Conservation (phyloP, 2,888 invertebrate genomes). For the Steinernema carpocapsae region DNA sequence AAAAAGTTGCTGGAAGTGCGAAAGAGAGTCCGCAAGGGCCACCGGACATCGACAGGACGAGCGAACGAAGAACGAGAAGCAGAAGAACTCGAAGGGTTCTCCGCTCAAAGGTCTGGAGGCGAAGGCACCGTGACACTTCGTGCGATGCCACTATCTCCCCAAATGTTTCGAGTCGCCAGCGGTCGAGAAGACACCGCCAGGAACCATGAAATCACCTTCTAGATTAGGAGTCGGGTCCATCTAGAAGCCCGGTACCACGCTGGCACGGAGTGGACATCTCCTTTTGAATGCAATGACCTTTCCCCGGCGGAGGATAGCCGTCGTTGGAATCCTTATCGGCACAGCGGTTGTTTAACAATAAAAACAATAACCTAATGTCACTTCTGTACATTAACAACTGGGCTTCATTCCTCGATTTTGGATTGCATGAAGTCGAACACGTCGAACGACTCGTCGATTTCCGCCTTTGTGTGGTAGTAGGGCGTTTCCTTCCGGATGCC, state of each 20-base stretch:
- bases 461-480: conserved; percentile 51
- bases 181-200: conserved; percentile 31
- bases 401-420: conserved; percentile 27
- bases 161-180: conserved; percentile 24
- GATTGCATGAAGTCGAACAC: conserved; percentile 58
- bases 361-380: conserved; percentile 26
- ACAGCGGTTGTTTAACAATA: neutral
- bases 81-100: too few species aligned
- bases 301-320: neutral
- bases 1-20: conserved; percentile 26
- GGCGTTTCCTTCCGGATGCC: conserved; percentile 57
- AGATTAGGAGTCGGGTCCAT: conserved; percentile 9
- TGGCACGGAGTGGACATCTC: conserved; percentile 37
- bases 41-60: neutral
- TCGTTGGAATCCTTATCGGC: conserved; percentile 4
- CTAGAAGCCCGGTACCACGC: neutral
- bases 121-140: conserved; percentile 18
- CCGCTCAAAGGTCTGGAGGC: conserved; percentile 7
- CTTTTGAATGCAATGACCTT: conserved; percentile 7
- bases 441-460: conserved; percentile 51
- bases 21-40: neutral
- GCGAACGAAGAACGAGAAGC: neutral
- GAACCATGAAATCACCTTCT: conserved; percentile 20
- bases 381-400: conserved; percentile 25
- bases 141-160: conserved; percentile 22